A percentile compares a stretch with the other conserved stretches of the same genome.
Evolutionary conservation across 2,797 vertebrate genomes (phyloP).

Genomic region (Melanotaenia maccullochi): DNA sequence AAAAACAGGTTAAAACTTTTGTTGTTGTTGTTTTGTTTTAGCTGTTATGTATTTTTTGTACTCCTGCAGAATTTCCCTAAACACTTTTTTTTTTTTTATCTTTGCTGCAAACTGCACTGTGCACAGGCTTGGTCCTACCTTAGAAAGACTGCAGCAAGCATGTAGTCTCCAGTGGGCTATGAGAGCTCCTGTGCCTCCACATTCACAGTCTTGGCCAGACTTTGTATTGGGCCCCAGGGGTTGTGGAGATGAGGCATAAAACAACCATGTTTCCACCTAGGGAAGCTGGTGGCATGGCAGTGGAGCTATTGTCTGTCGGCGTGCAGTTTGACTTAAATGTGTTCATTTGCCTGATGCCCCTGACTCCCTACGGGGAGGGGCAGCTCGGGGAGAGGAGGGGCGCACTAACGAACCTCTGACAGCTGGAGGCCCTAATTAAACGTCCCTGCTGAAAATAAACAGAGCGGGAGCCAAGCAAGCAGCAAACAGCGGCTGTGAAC

Average conservation of each 20-base stretch:
- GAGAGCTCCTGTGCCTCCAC: conserved; percentile 64
- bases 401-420: conserved; percentile 85
- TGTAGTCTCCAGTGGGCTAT: conserved; percentile 62
- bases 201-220: conserved; percentile 74
- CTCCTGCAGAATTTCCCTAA: background rate
- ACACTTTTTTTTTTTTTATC: conserved; percentile 8
- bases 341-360: conserved; percentile 84
- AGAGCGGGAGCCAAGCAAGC: conserved; percentile 78
- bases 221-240: conserved; percentile 77
- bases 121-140: conserved; percentile 35
- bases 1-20: background rate
- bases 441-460: conserved; percentile 86
- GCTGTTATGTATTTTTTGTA: background rate
- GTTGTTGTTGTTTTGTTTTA: background rate
- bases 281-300: conserved; percentile 75
- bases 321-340: conserved; percentile 85
- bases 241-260: conserved; percentile 79
- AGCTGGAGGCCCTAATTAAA: conserved; percentile 91
- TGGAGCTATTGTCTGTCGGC: conserved; percentile 77
- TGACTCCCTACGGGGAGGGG: conserved; percentile 71
- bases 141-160: conserved; percentile 44
- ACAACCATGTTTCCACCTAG: conserved; percentile 79
- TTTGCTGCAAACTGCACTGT: conserved; percentile 18
- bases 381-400: conserved; percentile 78
- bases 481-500: conserved; percentile 66